These are phyloP conservation scores for Apamea epomidion DNA, from an alignment of 2,888 invertebrate species.

Conservation along the genomic window DNA sequence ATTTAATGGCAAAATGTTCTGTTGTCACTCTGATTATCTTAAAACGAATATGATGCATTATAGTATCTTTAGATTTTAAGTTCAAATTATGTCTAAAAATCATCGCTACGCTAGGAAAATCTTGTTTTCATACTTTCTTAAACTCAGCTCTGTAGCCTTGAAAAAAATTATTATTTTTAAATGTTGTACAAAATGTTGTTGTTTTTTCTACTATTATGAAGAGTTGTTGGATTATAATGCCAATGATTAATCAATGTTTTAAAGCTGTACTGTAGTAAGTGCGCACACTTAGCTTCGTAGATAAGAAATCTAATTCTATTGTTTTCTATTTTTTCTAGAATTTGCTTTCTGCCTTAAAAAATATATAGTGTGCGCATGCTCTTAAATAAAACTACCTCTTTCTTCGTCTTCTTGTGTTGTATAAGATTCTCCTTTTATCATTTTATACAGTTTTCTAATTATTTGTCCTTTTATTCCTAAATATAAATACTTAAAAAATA, in stretches of 20 bases:
- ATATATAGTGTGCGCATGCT: conserved; percentile 31
- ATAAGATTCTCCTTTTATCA: conserved; percentile 15
- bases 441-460: background rate
- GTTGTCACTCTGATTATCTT: background rate
- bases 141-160: conserved; percentile 7
- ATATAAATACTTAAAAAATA: background rate
- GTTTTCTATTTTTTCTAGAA: background rate
- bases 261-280: conserved; percentile 28
- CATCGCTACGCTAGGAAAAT: background rate
- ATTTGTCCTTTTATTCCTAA: background rate
- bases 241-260: conserved; percentile 28
- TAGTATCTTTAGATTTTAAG: conserved; percentile 11
- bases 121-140: background rate
- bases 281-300: conserved; percentile 13
- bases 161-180: conserved; percentile 9
- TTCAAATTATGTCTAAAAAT: conserved; percentile 18
- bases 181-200: conserved; percentile 34
- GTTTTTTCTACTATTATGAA: conserved; percentile 27
- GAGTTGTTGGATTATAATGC: conserved; percentile 5
- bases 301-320: background rate
- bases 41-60: background rate
- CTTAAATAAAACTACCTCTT: conserved; percentile 58
- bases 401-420: conserved; percentile 24
- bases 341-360: too few species aligned
- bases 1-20: background rate